Conservation (phyloP, 2,113 vertebrate genomes). For the Notothenia rossii region DNA sequence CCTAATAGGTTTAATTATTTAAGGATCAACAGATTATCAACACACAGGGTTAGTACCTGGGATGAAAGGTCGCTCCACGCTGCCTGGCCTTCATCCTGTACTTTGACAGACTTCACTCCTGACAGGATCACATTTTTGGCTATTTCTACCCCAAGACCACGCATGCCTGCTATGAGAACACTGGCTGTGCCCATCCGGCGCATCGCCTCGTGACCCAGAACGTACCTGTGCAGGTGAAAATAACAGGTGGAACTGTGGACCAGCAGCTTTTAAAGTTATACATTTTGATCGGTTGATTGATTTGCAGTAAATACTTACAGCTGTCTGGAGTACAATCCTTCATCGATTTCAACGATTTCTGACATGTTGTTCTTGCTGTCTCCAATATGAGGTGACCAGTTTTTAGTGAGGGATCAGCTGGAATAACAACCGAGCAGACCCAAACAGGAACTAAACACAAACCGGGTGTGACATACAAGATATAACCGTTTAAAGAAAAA, state of each 20-base stretch:
- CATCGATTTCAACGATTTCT: slow-evolving; percentile 68
- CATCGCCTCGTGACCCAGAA: slow-evolving; percentile 87
- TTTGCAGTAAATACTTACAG: slow-evolving; percentile 81
- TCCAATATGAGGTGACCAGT: neutral
- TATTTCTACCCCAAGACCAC: slow-evolving; percentile 90
- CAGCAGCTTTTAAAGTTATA: neutral
- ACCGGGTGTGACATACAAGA: fast-evolving
- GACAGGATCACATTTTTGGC: slow-evolving; percentile 91
- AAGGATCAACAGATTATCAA: neutral
- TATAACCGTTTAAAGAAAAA: neutral
- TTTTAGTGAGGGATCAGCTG: neutral
- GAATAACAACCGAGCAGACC: neutral
- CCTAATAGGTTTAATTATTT: neutral
- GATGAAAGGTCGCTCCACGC: slow-evolving; percentile 84
- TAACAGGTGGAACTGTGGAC: too few relatives aligned
- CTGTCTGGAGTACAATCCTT: slow-evolving; percentile 88
- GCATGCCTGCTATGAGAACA: slow-evolving; percentile 90
- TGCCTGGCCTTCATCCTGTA: slow-evolving; percentile 85
- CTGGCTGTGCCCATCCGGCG: slow-evolving; percentile 76
- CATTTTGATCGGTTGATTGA: too few relatives aligned
- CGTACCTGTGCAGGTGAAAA: slow-evolving; percentile 82
- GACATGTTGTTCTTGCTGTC: slow-evolving; percentile 51
- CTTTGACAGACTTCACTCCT: slow-evolving; percentile 88
- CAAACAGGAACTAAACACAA: neutral
- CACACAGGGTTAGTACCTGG: slow-evolving; percentile 76